Base-by-base conservation (phyloP, 2,797 vertebrate genomes). In the Bradypodion ventrale region DNA sequence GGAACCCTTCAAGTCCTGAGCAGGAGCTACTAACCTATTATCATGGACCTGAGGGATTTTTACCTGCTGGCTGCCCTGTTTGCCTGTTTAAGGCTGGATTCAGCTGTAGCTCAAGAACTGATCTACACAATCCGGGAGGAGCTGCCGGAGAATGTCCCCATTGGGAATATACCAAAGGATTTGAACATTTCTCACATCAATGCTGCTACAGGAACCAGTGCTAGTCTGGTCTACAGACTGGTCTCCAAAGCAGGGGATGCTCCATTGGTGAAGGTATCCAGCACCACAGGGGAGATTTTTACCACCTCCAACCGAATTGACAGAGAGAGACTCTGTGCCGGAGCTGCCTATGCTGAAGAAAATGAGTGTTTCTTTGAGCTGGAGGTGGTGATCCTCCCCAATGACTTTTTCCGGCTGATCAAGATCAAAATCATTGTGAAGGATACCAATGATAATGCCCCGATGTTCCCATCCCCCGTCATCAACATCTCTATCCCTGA, bases 141-240 rank as follows among this genome's bases (percentile, higher is more conserved):
- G 93, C 94, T 99, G 96, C 98, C 99, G 93, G 98, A 99, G 95
- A 99, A 99, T 84, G 97, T 99, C 92, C 98, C 99, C 91, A 99
- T 99, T 96, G 99, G 99, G 96, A 99, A 99, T 96, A 99, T 99
- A 99, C 98, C 99, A 97, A 99, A 98, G 97, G 98, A 99, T 96
- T 95, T 99, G 93, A 99, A 99, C 95, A 99, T 99, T 96, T 99
- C 99, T 92, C 99, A 98, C 92, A 98, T 97, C 90, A 98, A 97
- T 94, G 96, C 97, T 96, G 98, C 97, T 96, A 98, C 97, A 0
- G 98, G 98, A 91, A 96, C 97, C 89, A 98, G 97, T 86, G 96
- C 97, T 94, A 99, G 98, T 96, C 97, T 99, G 83, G 98, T 99
- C 93, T 99, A 99, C 95, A 97, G 98, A 94, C 97, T 99, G 87